These are phyloP conservation scores for Liopterus haemorrhoidalis DNA, from an alignment of 2,888 invertebrate genomes.

Conservation along the genomic window DNA sequence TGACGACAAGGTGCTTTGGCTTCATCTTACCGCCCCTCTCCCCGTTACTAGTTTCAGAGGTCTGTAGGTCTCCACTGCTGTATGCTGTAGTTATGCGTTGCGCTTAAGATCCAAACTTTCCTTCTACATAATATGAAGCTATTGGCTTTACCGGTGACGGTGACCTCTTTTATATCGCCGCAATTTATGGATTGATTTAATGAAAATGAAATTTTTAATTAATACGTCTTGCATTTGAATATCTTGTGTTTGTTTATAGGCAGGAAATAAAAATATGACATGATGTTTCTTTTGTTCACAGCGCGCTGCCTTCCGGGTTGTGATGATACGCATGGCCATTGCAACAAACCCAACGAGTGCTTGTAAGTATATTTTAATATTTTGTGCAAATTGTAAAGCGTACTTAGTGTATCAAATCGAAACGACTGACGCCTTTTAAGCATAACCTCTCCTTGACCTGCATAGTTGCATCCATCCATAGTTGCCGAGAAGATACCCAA, in stretches of 20 bases:
- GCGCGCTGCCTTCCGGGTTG: constrained; percentile 92
- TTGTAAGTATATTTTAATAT: constrained; percentile 65
- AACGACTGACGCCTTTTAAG: constrained; percentile 3
- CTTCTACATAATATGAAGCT: too few relatives aligned
- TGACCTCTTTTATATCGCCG: too few relatives aligned
- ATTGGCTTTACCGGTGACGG: too few relatives aligned
- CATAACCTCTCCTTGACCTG: constrained; percentile 60
- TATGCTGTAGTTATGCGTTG: too few relatives aligned
- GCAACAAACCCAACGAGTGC: constrained; percentile 91
- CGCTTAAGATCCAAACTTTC: too few relatives aligned
- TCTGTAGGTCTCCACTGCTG: too few relatives aligned
- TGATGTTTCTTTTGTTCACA: constrained; percentile 60
- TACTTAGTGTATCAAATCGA: constrained; percentile 1
- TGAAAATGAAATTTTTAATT: too few relatives aligned
- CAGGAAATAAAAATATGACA: background rate
- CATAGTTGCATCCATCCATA: constrained; percentile 56
- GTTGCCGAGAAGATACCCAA: too few relatives aligned
- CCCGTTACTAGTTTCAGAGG: too few relatives aligned
- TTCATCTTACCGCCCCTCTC: constrained; percentile 18
- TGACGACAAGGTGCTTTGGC: constrained; percentile 33
- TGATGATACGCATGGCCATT: constrained; percentile 83
- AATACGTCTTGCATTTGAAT: too few relatives aligned
- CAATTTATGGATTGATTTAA: too few relatives aligned
- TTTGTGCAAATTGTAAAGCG: constrained; percentile 1
- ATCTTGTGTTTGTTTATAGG: background rate